Evolutionary conservation across 2,888 invertebrate genomes (phyloP).

Genomic region (Ochropleura leucogaster): DNA sequence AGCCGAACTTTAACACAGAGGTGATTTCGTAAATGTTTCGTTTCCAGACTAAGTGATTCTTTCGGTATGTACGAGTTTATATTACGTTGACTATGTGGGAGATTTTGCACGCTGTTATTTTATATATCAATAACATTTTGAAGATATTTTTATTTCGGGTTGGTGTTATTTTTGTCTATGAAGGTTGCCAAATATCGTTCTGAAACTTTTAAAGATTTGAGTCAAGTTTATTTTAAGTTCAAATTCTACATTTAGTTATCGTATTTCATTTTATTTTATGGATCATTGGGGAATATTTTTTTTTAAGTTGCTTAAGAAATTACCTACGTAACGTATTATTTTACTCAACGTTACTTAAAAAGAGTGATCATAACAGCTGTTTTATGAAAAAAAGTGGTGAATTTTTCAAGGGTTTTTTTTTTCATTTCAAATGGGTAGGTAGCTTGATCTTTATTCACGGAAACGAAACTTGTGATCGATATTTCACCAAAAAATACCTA

Average conservation of each 20-base stretch:
- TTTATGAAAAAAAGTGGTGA: not conserved
- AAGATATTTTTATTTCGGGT: not conserved
- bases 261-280: conserved; percentile 1
- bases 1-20: conserved; percentile 53
- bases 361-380: not conserved
- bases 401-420: not conserved
- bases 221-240: not conserved
- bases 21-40: conserved; percentile 58
- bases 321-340: not conserved
- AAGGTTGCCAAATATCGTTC: not conserved
- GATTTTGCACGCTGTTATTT: conserved; percentile 18
- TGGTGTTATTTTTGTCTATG: not conserved
- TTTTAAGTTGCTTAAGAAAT: not conserved
- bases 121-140: conserved; percentile 1
- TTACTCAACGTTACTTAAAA: not conserved
- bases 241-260: not conserved
- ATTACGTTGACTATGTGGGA: conserved; percentile 2
- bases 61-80: conserved; percentile 14
- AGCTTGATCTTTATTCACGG: not conserved
- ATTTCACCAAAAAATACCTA: not conserved
- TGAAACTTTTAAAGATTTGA: not conserved
- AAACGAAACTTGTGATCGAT: not conserved
- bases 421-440: no score
- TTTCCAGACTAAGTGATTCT: conserved; percentile 54
- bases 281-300: not conserved